Base-by-base conservation (phyloP, 2,113 vertebrate species). In the Hippopotamus amphibius region DNA sequence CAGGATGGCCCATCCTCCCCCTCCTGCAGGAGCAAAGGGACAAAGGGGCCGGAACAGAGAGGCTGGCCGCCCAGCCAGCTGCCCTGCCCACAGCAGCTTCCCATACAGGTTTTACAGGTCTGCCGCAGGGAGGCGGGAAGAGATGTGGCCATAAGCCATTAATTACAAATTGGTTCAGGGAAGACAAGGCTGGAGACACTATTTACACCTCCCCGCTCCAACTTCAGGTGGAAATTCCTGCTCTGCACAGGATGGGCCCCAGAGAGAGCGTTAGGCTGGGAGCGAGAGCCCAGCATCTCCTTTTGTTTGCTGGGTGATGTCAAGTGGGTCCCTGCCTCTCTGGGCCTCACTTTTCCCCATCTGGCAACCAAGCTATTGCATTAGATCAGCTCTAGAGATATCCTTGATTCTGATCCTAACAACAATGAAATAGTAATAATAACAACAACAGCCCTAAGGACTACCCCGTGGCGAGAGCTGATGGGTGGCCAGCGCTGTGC, bases 151-250 rank as follows among this genome's bases (percentile, higher is more conserved):
- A 66, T 88, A 98, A 85, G 90, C 96, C 90, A 66, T 37, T 88
- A 74, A 95, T 96, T 93, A 94, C 92, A 96, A 81, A 95, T 96
- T 95, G 95, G 93, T 97, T 97, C 95, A 95, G 97, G 96, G 77
- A 87, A 30, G 9, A 43, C n/a, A 48, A 77, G 63, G 17, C 90
- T 68, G 43, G 76, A 66, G 22, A 53, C 61, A 86, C 65, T 55
- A 26, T 28, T 85, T 71, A 90, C 63, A 33, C 30, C 33, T 33
- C 65, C 33, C 26, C 0, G 7, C 66, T 72, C 66, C 41, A 24
- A 12, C 53, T 77, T 66, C 82, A 43, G 41, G 55, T n/a, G 81
- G 83, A 61, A 69, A 89, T 85, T 66, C 71, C 86, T n/a, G 33
- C 74, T 43, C 50, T 4, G 21, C 41, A 92, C 65, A 12, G 68